Percentiles rank a stretch among this genome's conserved stretches.
phyloP scores from a whole-genome alignment of 2,113 vertebrate species.

The Phalacrocorax brasilianus region DNA sequence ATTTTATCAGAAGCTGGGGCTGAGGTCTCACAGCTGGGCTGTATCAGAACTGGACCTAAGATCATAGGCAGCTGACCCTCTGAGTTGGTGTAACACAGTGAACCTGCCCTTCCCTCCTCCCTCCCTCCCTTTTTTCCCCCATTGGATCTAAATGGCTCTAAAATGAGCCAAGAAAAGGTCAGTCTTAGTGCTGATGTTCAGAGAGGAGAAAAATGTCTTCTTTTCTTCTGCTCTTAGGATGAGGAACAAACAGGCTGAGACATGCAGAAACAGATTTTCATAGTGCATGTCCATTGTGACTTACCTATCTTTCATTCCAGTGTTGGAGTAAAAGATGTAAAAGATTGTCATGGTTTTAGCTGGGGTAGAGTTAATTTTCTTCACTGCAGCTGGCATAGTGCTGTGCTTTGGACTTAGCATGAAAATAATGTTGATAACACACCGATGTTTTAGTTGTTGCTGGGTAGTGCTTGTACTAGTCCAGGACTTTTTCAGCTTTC shows the following conservation, averaged over 20 bases:
- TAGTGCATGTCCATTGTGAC: neutral
- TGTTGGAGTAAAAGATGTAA: neutral
- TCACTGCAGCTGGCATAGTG: neutral
- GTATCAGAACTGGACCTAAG: neutral
- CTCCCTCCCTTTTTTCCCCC: fast-evolving
- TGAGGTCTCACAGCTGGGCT: neutral
- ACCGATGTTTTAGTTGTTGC: no score
- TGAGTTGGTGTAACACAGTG: neutral
- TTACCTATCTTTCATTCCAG: neutral
- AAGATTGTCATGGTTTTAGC: neutral
- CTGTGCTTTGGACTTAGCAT: no score
- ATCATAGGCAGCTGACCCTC: neutral
- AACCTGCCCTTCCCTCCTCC: neutral
- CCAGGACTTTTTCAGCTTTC: no score
- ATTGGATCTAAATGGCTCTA: neutral
- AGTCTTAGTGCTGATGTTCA: neutral
- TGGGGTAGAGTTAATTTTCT: no score
- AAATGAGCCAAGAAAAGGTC: neutral
- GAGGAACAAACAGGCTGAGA: neutral
- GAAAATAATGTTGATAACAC: no score
- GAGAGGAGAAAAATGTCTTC: neutral
- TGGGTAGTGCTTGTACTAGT: no score
- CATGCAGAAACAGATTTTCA: neutral
- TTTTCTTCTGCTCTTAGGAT: neutral
- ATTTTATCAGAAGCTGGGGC: neutral